Evolutionary conservation across 2,888 invertebrate genomes (phyloP).

Genomic region (Andrena camellia): DNA sequence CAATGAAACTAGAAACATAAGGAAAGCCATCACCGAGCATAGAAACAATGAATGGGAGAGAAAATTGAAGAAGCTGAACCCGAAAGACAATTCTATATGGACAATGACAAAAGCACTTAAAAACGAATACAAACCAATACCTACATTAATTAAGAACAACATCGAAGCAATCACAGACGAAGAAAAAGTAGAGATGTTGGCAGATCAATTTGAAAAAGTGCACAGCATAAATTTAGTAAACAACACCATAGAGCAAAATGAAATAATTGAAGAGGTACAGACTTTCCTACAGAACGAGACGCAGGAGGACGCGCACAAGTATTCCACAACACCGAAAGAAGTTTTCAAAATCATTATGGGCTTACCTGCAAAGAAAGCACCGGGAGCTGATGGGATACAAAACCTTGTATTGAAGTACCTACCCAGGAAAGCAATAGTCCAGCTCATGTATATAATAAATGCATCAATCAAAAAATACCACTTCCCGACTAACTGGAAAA

Average conservation of each 20-base stretch:
- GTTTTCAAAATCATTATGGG: neutral
- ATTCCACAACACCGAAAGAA: neutral
- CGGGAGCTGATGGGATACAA: slow-evolving; percentile 52
- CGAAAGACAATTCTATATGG: neutral
- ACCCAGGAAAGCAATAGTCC: slow-evolving; percentile 2
- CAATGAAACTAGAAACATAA: neutral
- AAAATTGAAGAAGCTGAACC: neutral
- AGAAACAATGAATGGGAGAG: slow-evolving; percentile 4
- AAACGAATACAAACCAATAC: neutral
- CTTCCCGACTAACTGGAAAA: slow-evolving; percentile 44
- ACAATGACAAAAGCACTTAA: neutral
- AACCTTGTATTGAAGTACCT: slow-evolving; percentile 58
- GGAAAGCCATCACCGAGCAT: neutral
- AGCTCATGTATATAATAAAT: slow-evolving; percentile 51
- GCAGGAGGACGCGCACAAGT: neutral
- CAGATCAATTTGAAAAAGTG: neutral
- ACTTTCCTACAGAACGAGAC: neutral
- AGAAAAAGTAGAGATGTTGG: neutral
- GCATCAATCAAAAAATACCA: slow-evolving; percentile 21
- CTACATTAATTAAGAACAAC: neutral
- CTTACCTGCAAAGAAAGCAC: slow-evolving; percentile 50
- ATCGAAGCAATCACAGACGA: neutral
- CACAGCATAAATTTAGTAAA: neutral
- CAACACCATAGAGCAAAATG: neutral
- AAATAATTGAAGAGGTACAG: neutral